Percentiles rank a stretch among this genome's conserved stretches.
phyloP scores from a whole-genome alignment of 2,888 invertebrate genomes.

The Epirrhoe alternata region DNA sequence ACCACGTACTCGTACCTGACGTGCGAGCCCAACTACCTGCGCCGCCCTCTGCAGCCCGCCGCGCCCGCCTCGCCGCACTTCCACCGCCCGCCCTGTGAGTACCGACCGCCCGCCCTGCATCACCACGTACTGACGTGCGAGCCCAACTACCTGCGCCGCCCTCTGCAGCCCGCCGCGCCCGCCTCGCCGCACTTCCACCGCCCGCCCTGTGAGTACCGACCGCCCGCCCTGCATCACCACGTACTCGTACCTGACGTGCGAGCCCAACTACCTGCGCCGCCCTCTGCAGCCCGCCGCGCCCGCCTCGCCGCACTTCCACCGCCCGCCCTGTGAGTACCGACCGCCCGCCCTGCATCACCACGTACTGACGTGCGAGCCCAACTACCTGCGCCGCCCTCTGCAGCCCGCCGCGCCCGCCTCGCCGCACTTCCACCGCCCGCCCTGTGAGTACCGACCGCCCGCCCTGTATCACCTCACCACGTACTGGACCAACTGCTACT shows the following conservation, averaged over 20 bases:
- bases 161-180: too few relatives aligned
- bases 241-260: conserved; percentile 90
- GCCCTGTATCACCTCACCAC: conserved; percentile 90
- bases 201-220: conserved; percentile 9
- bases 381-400: conserved; percentile 96
- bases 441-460: conserved; percentile 82
- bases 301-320: conserved; percentile 97
- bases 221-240: conserved; percentile 95
- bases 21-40: too few relatives aligned
- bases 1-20: too few relatives aligned
- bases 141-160: too few relatives aligned
- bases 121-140: conserved; percentile 94
- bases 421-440: conserved; percentile 97
- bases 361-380: conserved; percentile 90
- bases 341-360: conserved; percentile 88
- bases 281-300: conserved; percentile 92
- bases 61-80: too few relatives aligned
- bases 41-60: too few relatives aligned
- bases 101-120: conserved; percentile 90
- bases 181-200: too few relatives aligned
- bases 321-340: conserved; percentile 87
- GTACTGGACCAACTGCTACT: not conserved
- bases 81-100: too few relatives aligned
- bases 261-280: conserved; percentile 95
- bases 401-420: conserved; percentile 91